Conservation (phyloP, 2,797 vertebrate genomes). For the Chaetophractus vellerosus region DNA sequence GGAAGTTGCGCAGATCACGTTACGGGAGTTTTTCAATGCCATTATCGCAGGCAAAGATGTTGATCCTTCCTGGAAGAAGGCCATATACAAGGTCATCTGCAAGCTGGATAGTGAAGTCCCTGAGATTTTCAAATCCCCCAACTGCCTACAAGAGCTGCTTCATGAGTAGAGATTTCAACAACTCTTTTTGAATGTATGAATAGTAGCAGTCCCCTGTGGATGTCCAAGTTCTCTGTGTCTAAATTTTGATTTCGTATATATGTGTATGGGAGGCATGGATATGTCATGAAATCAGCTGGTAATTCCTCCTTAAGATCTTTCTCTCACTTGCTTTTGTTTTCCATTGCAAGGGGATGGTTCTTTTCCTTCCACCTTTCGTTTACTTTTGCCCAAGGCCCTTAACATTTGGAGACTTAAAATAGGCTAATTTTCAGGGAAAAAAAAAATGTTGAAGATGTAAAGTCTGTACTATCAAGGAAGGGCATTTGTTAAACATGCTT, state of each 20-base stretch:
- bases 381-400: conserved; percentile 91
- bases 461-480: conserved; percentile 91
- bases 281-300: conserved; percentile 89
- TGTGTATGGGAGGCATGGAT: conserved; percentile 89
- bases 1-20: conserved; percentile 99
- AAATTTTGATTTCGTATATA: conserved; percentile 89
- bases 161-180: conserved; percentile 96
- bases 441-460: conserved; percentile 92
- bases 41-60: conserved; percentile 99
- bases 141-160: conserved; percentile 99
- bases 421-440: conserved; percentile 91
- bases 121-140: conserved; percentile 99
- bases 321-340: conserved; percentile 84
- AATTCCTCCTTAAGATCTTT: conserved; percentile 86
- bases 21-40: conserved; percentile 99
- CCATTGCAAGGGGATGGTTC: conserved; percentile 89
- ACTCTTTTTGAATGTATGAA: conserved; percentile 95
- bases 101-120: conserved; percentile 99
- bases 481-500: conserved; percentile 89
- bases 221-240: conserved; percentile 90
- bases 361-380: conserved; percentile 91
- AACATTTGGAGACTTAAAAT: conserved; percentile 90
- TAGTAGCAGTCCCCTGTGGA: conserved; percentile 95
- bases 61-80: conserved; percentile 99
- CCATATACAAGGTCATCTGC: conserved; percentile 99